Percentiles rank a stretch among this genome's conserved stretches.
Evolutionary conservation across 2,797 vertebrate genomes (phyloP).

Genomic region (Anniella stebbinsi): DNA sequence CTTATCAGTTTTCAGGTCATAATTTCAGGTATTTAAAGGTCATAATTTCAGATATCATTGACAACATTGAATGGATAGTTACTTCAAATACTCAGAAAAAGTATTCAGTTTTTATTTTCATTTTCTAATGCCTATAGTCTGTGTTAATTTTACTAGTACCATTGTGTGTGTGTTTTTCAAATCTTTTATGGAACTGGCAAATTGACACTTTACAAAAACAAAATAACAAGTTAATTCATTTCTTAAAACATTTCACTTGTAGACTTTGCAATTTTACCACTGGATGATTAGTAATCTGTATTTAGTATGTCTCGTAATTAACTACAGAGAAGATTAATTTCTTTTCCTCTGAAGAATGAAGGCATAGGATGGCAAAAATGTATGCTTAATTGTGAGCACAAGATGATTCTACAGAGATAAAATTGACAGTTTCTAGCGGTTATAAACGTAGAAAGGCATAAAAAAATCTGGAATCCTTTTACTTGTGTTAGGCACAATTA

Average conservation of each 20-base stretch:
- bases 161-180: background rate
- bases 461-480: background rate
- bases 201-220: background rate
- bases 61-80: background rate
- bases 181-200: background rate
- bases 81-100: background rate
- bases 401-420: background rate
- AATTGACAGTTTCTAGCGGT: background rate
- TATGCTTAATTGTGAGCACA: background rate
- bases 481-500: constrained; percentile 9
- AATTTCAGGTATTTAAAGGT: too few species aligned
- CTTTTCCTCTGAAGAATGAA: background rate
- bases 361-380: background rate
- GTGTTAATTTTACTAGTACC: background rate
- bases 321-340: background rate
- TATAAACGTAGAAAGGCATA: background rate
- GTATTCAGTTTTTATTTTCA: background rate
- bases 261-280: background rate
- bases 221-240: background rate
- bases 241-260: background rate
- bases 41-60: background rate
- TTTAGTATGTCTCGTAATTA: constrained; percentile 5
- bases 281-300: background rate
- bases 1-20: background rate
- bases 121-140: background rate